phyloP scores from a whole-genome alignment of 2,888 invertebrate genomes.

The Drosophila subsilvestris region DNA sequence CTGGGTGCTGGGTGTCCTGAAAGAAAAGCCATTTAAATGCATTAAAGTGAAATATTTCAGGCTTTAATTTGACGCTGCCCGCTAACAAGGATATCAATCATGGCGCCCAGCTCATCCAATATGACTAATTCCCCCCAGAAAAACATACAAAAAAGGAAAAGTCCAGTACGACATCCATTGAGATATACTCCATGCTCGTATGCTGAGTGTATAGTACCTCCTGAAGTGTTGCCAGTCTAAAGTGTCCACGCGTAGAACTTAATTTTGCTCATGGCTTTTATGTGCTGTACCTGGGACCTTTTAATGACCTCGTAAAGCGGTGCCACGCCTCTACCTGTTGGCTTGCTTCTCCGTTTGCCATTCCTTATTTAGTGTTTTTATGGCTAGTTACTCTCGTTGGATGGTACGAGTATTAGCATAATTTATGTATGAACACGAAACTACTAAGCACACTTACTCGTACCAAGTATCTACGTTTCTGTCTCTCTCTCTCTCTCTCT shows the following conservation, averaged over 20 bases:
- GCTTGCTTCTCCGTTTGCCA: background rate
- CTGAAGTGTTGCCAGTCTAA: background rate
- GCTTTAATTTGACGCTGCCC: conserved; percentile 42
- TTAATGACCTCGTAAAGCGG: conserved; percentile 73
- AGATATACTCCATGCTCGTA: no score
- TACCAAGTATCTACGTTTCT: no score
- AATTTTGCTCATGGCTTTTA: conserved; percentile 68
- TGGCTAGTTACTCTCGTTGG: conserved; percentile 71
- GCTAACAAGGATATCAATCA: conserved; percentile 27
- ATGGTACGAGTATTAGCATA: conserved; percentile 77
- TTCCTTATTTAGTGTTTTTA: conserved; percentile 70
- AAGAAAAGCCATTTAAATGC: conserved; percentile 67
- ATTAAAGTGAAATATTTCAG: conserved; percentile 52
- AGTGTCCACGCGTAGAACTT: conserved; percentile 52
- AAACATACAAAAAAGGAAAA: no score
- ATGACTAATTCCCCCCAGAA: background rate
- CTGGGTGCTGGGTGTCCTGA: conserved; percentile 22
- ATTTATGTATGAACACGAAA: conserved; percentile 77
- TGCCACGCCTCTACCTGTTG: conserved; percentile 13
- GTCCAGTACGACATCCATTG: no score
- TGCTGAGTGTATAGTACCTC: background rate
- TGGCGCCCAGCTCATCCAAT: background rate
- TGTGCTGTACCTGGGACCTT: conserved; percentile 56
- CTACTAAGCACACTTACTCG: conserved; percentile 61
- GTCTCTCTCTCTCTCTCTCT: conserved; percentile 5